Evolutionary conservation across 2,888 invertebrate species (phyloP), one percentile per base, ranked within the genome.

Genomic region (Folsomia candida): DNA sequence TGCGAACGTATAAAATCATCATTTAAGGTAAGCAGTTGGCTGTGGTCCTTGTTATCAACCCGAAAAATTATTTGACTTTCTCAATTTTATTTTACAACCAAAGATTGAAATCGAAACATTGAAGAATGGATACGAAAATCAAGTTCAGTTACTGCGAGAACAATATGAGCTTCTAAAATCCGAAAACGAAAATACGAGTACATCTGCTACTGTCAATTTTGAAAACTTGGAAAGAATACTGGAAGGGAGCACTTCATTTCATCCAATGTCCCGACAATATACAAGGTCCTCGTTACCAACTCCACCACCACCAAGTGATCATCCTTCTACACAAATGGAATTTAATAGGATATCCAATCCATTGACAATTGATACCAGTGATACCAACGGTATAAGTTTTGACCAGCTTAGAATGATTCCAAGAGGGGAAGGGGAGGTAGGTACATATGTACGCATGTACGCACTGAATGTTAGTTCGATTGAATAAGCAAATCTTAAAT

Each of bases 381-480:
- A 67, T 64, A 58, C 29, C n/a, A 47, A 47, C 18, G 9, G 9
- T 18, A 47, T 47, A 47, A 72, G 67, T 54, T 74, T 75, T 71
- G 78, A 78, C 9, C 76, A 77, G 47, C 51, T 79, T 9, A 63
- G 78, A 66, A 76, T 79, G 76, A 75, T 79, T 37, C 79, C 79
- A 2, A 60, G 79, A 27, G 79, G 79, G n/a, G 79, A 79, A 71
- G 77, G 79, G 51, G 79, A 79, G 69, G 79, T 79, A 68, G 58
- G 65, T 66, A 47, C 9, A 47, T n/a, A n/a, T n/a, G n/a, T n/a
- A n/a, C n/a, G n/a, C n/a, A n/a, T n/a, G n/a, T n/a, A n/a, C n/a
- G n/a, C n/a, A n/a, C n/a, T n/a, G n/a, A n/a, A n/a, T n/a, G n/a
- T n/a, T n/a, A n/a, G n/a, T n/a, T n/a, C n/a, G n/a, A n/a, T n/a